These are phyloP conservation scores for Pantala flavescens DNA, from an alignment of 1,140 invertebrate species.

Conservation along the genomic window DNA sequence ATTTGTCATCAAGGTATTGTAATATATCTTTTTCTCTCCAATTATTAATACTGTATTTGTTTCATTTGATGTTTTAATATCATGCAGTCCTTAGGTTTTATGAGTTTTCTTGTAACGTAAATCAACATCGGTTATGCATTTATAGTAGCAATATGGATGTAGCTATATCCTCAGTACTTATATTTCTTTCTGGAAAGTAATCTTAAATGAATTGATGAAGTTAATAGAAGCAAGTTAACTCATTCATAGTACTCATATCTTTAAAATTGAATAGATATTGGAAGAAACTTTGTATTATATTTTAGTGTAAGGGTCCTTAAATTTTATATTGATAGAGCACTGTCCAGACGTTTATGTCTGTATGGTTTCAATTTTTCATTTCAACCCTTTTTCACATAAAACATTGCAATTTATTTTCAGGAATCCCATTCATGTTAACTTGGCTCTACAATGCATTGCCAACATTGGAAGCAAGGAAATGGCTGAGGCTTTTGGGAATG, in stretches of 20 bases:
- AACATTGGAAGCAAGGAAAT: slow-evolving; percentile 99
- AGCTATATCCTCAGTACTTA: not conserved
- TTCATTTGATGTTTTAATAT: too few species aligned
- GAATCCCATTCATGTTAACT: slow-evolving; percentile 97
- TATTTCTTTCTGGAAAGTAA: not conserved
- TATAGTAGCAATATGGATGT: not conserved
- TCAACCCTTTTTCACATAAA: too few species aligned
- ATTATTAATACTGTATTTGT: not conserved
- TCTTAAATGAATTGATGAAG: too few species aligned
- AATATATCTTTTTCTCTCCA: not conserved
- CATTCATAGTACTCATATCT: too few species aligned
- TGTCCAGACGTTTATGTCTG: too few species aligned
- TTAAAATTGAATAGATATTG: too few species aligned
- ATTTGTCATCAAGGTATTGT: slow-evolving; percentile 64
- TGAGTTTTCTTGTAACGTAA: not conserved
- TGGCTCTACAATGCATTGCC: slow-evolving; percentile 99
- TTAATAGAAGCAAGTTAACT: too few species aligned
- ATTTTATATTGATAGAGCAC: too few species aligned
- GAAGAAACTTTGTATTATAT: too few species aligned
- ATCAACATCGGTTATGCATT: not conserved
- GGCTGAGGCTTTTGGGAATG: slow-evolving; percentile 96
- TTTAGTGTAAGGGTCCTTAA: too few species aligned
- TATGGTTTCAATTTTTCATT: too few species aligned
- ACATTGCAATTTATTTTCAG: slow-evolving; percentile 34
- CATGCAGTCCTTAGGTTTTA: too few species aligned